phyloP scores from a whole-genome alignment of 1,140 invertebrate genomes.

The Nasonia vitripennis region DNA sequence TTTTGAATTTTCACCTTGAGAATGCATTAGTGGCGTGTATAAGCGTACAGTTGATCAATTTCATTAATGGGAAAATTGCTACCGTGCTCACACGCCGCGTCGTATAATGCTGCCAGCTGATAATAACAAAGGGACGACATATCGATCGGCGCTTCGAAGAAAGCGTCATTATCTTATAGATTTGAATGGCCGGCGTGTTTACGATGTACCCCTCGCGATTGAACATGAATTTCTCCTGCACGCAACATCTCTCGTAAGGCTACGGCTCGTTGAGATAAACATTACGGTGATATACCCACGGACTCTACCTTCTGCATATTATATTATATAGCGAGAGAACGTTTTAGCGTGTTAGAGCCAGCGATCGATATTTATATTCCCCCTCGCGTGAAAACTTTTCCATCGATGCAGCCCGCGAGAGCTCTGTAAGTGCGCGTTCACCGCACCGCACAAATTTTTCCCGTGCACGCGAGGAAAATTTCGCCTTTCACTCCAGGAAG shows the following conservation, averaged over 20 bases:
- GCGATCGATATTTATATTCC: background rate
- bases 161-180: constrained; percentile 17
- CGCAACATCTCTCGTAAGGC: background rate
- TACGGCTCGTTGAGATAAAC: background rate
- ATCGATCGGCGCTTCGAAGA: constrained; percentile 11
- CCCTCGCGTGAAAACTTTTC: background rate
- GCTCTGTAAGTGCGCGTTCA: background rate
- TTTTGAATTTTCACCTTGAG: too few relatives aligned
- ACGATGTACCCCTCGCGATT: background rate
- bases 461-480: background rate
- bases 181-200: background rate
- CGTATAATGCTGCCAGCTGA: too few relatives aligned
- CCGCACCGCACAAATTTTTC: background rate
- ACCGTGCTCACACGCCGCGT: too few relatives aligned
- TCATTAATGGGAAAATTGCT: background rate
- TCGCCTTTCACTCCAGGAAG: background rate
- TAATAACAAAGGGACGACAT: background rate
- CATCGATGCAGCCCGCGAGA: background rate
- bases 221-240: background rate
- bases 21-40: too few relatives aligned
- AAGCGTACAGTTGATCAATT: too few relatives aligned
- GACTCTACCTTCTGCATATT: background rate
- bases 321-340: background rate
- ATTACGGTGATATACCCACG: background rate
- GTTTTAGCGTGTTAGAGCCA: background rate